A percentile compares a stretch with the other conserved stretches of the same genome.
phyloP scores from a whole-genome alignment of 2,797 vertebrate species.

The Gymnocypris eckloni region DNA sequence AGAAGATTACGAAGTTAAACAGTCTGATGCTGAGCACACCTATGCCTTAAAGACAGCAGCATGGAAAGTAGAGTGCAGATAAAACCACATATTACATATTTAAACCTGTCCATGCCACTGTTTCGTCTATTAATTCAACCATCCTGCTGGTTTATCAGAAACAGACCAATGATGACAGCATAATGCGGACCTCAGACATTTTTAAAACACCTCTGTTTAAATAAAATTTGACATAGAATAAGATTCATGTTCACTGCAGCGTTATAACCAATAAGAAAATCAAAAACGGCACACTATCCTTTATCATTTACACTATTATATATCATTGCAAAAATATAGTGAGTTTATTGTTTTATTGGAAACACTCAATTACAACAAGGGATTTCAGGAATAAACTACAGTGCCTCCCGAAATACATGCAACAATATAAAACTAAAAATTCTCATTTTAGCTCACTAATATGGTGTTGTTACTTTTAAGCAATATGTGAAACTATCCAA shows the following conservation, averaged over 20 bases:
- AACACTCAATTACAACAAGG: not conserved
- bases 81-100: not conserved
- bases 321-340: not conserved
- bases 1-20: too few relatives aligned
- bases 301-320: not conserved
- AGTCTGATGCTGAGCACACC: too few relatives aligned
- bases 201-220: not conserved
- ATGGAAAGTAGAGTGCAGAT: too few relatives aligned
- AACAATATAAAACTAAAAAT: slow-evolving; percentile 29
- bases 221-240: not conserved
- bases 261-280: not conserved
- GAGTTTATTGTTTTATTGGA: slow-evolving; percentile 22
- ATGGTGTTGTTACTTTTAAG: not conserved
- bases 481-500: not conserved
- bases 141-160: not conserved
- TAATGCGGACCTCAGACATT: not conserved
- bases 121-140: not conserved
- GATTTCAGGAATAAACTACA: slow-evolving; percentile 3
- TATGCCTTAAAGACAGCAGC: too few relatives aligned
- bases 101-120: not conserved
- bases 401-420: slow-evolving; percentile 14
- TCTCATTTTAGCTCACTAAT: not conserved
- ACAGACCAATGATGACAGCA: not conserved
- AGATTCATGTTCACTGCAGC: not conserved
- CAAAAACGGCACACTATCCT: not conserved